Evolutionary conservation across 2,888 invertebrate species (phyloP).

Genomic region (Aphodius sticticus): DNA sequence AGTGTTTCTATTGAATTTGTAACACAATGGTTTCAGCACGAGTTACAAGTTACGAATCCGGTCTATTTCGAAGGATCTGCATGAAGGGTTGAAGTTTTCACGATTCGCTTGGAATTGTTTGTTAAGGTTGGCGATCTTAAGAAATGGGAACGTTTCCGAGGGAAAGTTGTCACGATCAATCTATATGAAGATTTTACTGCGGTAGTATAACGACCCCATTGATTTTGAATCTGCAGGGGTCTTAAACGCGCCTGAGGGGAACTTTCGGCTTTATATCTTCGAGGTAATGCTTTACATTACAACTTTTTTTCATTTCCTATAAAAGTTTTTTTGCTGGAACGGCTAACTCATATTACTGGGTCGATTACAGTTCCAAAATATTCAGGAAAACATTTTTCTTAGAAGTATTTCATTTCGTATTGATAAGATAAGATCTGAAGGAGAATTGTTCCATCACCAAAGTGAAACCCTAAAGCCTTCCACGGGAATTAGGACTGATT

Average conservation of each 20-base stretch:
- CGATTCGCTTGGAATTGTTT: not conserved
- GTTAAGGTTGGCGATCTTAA: not conserved
- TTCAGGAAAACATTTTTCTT: not conserved
- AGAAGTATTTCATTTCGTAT: not conserved
- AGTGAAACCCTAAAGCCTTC: not conserved
- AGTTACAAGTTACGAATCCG: no score
- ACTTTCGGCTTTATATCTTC: not conserved
- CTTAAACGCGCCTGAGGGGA: not conserved
- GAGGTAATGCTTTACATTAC: not conserved
- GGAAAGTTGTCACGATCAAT: not conserved
- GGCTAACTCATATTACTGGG: not conserved
- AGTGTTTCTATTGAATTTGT: no score
- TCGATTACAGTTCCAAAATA: not conserved
- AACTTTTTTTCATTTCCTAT: not conserved
- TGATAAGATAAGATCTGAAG: not conserved
- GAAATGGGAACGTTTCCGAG: not conserved
- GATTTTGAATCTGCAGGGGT: not conserved
- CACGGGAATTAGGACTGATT: not conserved
- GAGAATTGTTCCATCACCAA: not conserved
- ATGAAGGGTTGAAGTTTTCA: not conserved
- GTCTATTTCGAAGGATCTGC: no score
- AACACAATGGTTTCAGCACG: no score
- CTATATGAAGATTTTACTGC: constrained; percentile 4
- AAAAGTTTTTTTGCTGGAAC: not conserved
- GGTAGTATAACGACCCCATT: not conserved